A percentile compares a stretch with the other conserved stretches of the same genome.
Evolutionary conservation across 2,888 invertebrate species (phyloP).

Genomic region (Plagodis pulveraria): DNA sequence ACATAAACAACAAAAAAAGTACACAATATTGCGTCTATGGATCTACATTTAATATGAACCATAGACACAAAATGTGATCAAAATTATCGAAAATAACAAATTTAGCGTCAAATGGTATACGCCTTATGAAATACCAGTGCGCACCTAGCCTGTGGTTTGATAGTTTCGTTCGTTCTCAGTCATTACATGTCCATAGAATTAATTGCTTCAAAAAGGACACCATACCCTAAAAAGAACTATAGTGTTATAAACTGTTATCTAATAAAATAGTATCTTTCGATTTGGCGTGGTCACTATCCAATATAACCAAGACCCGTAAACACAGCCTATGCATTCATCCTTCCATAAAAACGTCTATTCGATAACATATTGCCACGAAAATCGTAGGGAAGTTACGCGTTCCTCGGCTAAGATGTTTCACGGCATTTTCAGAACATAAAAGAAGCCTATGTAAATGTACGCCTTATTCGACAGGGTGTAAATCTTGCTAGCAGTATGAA

Average conservation of each 20-base stretch:
- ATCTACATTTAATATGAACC: too few species aligned
- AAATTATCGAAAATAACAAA: too few species aligned
- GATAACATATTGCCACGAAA: conserved; percentile 37
- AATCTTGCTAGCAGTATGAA: conserved; percentile 35
- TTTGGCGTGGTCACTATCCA: conserved; percentile 23
- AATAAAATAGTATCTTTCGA: conserved; percentile 6
- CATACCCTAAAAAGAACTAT: too few species aligned
- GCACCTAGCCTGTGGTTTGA: too few species aligned
- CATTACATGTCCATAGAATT: too few species aligned
- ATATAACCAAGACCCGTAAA: conserved; percentile 23
- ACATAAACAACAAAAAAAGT: too few species aligned
- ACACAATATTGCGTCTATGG: too few species aligned
- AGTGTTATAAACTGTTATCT: background rate
- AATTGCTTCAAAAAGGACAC: too few species aligned
- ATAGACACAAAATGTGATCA: too few species aligned
- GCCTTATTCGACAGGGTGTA: conserved; percentile 35
- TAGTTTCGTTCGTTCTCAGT: too few species aligned
- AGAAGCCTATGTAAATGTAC: conserved; percentile 40
- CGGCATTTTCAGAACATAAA: conserved; percentile 36
- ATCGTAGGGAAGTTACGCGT: conserved; percentile 30
- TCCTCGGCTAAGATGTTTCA: conserved; percentile 29
- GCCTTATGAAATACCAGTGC: too few species aligned
- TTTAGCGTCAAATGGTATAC: too few species aligned
- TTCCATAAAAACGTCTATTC: conserved; percentile 39
- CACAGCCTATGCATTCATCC: conserved; percentile 30